A percentile compares a stretch with the other conserved stretches of the same genome.
Evolutionary conservation across 2,113 vertebrate species (phyloP).

Genomic region (Tylochromis polylepis): DNA sequence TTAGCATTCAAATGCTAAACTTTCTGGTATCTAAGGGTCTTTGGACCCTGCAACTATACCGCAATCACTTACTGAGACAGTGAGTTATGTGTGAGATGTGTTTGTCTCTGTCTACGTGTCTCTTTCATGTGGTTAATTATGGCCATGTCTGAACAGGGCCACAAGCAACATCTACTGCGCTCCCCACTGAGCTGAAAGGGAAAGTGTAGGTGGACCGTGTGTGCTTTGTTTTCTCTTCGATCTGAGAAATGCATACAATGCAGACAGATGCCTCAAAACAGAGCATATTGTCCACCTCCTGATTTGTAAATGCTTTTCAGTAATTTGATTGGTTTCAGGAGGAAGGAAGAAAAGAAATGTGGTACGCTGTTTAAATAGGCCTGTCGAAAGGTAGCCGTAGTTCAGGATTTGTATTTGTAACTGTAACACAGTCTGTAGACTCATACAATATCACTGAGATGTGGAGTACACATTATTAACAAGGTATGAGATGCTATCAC

Average conservation of each 20-base stretch:
- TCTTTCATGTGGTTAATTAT: slow-evolving; percentile 51
- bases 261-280: not conserved
- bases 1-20: not conserved
- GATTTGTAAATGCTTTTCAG: not conserved
- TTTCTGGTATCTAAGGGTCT: not conserved
- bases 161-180: slow-evolving; percentile 5
- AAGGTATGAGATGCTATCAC: slow-evolving; percentile 14
- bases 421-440: not conserved
- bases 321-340: not conserved
- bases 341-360: not conserved
- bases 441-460: not conserved
- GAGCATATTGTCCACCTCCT: slow-evolving; percentile 11
- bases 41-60: not conserved
- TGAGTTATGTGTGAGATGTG: not conserved
- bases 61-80: not conserved
- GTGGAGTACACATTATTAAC: not conserved
- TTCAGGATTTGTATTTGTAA: not conserved
- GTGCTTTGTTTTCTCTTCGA: slow-evolving; percentile 16
- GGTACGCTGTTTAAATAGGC: not conserved
- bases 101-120: not conserved
- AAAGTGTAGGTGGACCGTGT: slow-evolving; percentile 27
- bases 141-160: slow-evolving; percentile 11
- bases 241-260: slow-evolving; percentile 2
- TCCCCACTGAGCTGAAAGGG: slow-evolving; percentile 27
- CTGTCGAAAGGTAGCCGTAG: not conserved